These are phyloP conservation scores for Phalloptychus januarius DNA, from an alignment of 2,797 vertebrate genomes.

Conservation along the genomic window DNA sequence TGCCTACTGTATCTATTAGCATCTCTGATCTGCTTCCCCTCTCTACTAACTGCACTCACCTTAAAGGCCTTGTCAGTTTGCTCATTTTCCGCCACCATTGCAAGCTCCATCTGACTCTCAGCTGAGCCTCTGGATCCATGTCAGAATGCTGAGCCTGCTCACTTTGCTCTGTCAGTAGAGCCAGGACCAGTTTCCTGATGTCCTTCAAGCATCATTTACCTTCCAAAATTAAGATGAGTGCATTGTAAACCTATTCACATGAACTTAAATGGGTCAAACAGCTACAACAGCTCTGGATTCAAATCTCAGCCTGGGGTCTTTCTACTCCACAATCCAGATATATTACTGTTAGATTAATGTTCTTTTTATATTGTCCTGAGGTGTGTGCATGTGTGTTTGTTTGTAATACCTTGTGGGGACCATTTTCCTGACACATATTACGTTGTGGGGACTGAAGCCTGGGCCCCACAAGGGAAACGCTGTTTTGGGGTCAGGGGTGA, in stretches of 20 bases:
- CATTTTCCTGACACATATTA: too few relatives aligned
- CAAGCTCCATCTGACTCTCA: background rate
- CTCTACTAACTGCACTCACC: conserved; percentile 2
- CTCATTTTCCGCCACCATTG: conserved; percentile 4
- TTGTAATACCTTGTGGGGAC: too few relatives aligned
- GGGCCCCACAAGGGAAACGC: too few relatives aligned
- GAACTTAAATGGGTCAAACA: background rate
- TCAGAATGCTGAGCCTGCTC: background rate
- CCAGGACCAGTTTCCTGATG: background rate
- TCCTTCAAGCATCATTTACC: background rate
- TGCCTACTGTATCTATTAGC: background rate
- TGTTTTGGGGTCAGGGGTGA: too few relatives aligned
- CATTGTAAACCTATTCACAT: background rate
- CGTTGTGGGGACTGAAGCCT: too few relatives aligned
- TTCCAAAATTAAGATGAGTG: background rate
- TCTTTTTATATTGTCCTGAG: too few relatives aligned
- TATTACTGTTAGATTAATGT: too few relatives aligned
- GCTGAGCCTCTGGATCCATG: background rate
- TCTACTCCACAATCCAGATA: too few relatives aligned
- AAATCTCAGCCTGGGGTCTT: too few relatives aligned
- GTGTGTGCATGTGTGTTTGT: too few relatives aligned
- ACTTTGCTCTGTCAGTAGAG: background rate
- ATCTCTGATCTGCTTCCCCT: conserved; percentile 4
- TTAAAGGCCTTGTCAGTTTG: background rate
- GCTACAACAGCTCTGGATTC: background rate